Conservation (phyloP, 2,113 vertebrate genomes). For the Scartelaos histophorus region DNA sequence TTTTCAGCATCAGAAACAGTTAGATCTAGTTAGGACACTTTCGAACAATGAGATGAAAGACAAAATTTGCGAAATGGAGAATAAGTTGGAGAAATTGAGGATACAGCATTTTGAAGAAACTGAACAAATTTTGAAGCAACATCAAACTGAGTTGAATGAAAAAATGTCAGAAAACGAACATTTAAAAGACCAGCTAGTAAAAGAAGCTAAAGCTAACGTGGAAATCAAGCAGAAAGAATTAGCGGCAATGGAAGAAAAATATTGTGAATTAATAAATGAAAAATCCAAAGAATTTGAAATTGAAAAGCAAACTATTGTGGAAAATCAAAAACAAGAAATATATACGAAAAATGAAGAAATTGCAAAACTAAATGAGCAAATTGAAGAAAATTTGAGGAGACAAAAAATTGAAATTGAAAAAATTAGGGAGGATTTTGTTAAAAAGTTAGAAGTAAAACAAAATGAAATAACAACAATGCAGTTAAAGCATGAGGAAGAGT, state of each 20-base stretch:
- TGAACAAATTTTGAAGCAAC: neutral
- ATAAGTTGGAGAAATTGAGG: slow-evolving; percentile 1
- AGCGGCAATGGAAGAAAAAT: slow-evolving; percentile 17
- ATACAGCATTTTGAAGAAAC: slow-evolving; percentile 32
- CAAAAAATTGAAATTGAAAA: slow-evolving; percentile 29
- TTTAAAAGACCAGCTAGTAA: slow-evolving; percentile 8
- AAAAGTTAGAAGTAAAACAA: slow-evolving; percentile 24
- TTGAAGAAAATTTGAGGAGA: too few relatives aligned
- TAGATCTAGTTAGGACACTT: slow-evolving; percentile 26
- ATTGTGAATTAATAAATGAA: neutral
- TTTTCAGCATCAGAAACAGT: slow-evolving; percentile 24
- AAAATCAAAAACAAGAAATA: slow-evolving; percentile 21
- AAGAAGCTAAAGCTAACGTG: slow-evolving; percentile 18
- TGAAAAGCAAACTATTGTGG: neutral
- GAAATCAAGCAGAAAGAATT: slow-evolving; percentile 37
- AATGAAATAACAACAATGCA: slow-evolving; percentile 23
- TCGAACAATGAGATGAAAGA: slow-evolving; percentile 37
- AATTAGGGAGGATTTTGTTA: slow-evolving; percentile 24
- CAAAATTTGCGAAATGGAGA: slow-evolving; percentile 15
- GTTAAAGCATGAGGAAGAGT: neutral
- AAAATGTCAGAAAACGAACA: slow-evolving; percentile 26
- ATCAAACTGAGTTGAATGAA: slow-evolving; percentile 30
- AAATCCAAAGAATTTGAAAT: slow-evolving; percentile 21
- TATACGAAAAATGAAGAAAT: slow-evolving; percentile 18
- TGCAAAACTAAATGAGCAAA: slow-evolving; percentile 17